A percentile compares a stretch with the other conserved stretches of the same genome.
Evolutionary conservation across 2,797 vertebrate genomes (phyloP).

Genomic region (Apodemus agrarius): DNA sequence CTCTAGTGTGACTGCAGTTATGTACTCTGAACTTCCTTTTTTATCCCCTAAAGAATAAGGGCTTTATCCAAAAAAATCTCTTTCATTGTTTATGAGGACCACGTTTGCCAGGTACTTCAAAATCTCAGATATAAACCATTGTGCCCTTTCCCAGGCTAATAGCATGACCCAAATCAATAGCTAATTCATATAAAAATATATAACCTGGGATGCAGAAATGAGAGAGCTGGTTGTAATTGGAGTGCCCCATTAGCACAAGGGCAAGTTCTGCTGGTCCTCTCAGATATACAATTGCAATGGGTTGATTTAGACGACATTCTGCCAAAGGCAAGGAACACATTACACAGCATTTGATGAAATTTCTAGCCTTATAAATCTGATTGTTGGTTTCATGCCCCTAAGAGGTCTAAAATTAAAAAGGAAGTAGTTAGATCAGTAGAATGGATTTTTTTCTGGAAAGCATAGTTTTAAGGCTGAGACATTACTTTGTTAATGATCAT

Average conservation of each 20-base stretch:
- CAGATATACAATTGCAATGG: background rate
- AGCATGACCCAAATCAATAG: background rate
- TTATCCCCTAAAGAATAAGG: background rate
- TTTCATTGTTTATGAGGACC: background rate
- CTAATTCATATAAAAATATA: slow-evolving; percentile 2
- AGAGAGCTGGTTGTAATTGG: background rate
- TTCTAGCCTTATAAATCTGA: slow-evolving; percentile 63
- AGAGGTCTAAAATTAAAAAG: slow-evolving; percentile 66
- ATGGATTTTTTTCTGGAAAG: slow-evolving; percentile 58
- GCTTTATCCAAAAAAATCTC: background rate
- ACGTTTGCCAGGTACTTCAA: background rate
- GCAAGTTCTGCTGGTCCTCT: background rate
- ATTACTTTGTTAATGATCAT: slow-evolving; percentile 53
- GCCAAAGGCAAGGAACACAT: slow-evolving; percentile 61
- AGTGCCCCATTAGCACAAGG: accelerated
- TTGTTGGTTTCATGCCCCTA: slow-evolving; percentile 52
- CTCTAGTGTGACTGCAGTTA: background rate
- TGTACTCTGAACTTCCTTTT: background rate
- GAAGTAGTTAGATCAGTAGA: slow-evolving; percentile 53
- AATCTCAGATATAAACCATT: background rate
- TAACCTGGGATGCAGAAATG: background rate
- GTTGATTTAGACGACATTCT: background rate
- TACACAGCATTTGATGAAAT: slow-evolving; percentile 41
- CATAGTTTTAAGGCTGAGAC: background rate
- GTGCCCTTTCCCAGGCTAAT: background rate